phyloP scores from a whole-genome alignment of 2,113 vertebrate species.

The Trinectes maculatus region DNA sequence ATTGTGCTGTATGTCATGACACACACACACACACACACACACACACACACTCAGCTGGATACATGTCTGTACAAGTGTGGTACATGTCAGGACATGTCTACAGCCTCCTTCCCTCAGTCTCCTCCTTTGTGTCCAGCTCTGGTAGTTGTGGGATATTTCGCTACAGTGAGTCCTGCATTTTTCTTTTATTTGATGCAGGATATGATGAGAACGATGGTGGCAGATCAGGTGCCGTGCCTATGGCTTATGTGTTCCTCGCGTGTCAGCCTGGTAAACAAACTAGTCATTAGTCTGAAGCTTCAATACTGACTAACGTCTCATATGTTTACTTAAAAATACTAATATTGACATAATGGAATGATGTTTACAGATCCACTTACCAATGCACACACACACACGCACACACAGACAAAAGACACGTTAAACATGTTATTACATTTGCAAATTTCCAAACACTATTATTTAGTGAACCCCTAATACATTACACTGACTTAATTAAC shows the following conservation, averaged over 20 bases:
- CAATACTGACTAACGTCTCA: conserved; percentile 27
- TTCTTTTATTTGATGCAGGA: too few species aligned
- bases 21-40: neutral
- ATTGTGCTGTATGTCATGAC: neutral
- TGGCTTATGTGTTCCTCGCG: conserved; percentile 14
- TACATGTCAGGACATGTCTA: conserved; percentile 41
- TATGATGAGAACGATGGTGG: neutral
- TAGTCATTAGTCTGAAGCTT: conserved; percentile 49
- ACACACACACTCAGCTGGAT: neutral
- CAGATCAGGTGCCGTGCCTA: conserved; percentile 5
- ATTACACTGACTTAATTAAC: conserved; percentile 53
- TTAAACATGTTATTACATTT: conserved; percentile 2
- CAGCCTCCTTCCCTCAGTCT: neutral
- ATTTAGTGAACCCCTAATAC: conserved; percentile 13
- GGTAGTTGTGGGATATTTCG: neutral
- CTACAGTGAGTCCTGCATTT: neutral
- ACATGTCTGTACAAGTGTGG: conserved; percentile 13
- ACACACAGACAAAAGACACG: neutral
- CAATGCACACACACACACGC: conserved; percentile 20
- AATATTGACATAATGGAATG: conserved; percentile 58
- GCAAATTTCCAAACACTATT: conserved; percentile 19
- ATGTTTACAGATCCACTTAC: conserved; percentile 27
- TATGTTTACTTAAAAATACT: conserved; percentile 52
- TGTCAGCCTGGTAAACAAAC: conserved; percentile 49
- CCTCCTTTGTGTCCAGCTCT: neutral